phyloP scores from a whole-genome alignment of 2,797 vertebrate genomes.

The Anolis apletophallus region DNA sequence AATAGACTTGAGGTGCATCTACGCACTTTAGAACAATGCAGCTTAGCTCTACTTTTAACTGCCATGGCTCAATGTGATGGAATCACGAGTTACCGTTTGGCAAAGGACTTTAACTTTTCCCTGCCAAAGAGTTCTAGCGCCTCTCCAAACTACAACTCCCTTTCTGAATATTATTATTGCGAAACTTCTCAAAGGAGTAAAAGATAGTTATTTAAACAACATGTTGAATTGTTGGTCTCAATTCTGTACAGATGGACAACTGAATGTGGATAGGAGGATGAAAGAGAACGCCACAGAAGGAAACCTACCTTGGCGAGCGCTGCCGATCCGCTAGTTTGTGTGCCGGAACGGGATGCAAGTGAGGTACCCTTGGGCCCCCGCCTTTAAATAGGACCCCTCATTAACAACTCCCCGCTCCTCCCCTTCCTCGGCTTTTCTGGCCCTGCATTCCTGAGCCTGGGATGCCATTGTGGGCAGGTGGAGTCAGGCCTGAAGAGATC shows the following conservation, averaged over 20 bases:
- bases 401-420: constrained; percentile 38
- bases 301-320: constrained; percentile 51
- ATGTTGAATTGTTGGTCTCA: not conserved
- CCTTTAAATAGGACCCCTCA: constrained; percentile 59
- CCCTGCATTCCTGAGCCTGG: constrained; percentile 67
- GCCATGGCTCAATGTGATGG: too few relatives aligned
- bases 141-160: too few relatives aligned
- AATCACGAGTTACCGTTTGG: too few relatives aligned
- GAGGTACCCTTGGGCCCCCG: fast-evolving
- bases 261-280: not conserved
- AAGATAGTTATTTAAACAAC: not conserved
- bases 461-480: constrained; percentile 55
- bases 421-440: not conserved
- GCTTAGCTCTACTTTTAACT: too few relatives aligned
- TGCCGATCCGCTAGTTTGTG: not conserved
- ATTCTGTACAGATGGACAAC: not conserved
- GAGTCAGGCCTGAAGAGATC: not conserved
- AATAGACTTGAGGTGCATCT: too few relatives aligned
- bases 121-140: too few relatives aligned
- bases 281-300: not conserved
- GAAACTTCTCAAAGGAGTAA: too few relatives aligned
- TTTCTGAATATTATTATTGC: too few relatives aligned
- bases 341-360: not conserved
- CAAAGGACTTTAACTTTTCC: too few relatives aligned
- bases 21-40: too few relatives aligned